Evolutionary conservation across 2,113 vertebrate genomes (phyloP).

Genomic region (Peromyscus leucopus): DNA sequence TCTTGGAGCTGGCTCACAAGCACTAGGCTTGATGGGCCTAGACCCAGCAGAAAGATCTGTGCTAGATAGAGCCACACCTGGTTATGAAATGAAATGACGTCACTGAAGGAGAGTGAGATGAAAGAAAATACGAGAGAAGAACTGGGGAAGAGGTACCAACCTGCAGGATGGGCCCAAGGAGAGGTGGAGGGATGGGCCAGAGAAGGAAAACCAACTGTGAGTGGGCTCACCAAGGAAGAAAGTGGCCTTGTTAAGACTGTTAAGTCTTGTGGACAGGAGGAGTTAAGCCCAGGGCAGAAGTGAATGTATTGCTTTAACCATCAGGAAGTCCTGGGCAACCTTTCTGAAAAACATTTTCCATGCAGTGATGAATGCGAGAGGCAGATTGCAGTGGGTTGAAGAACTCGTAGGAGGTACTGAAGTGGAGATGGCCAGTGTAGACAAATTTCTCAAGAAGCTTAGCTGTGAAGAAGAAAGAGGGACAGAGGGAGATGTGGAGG

Average conservation of each 20-base stretch:
- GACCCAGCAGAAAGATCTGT: neutral
- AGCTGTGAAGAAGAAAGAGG: conserved; percentile 74
- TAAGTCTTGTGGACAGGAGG: conserved; percentile 44
- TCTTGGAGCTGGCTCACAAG: neutral
- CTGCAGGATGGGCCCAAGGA: conserved; percentile 36
- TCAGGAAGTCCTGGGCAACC: conserved; percentile 69
- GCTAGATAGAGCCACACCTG: conserved; percentile 3
- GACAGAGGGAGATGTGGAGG: conserved; percentile 77
- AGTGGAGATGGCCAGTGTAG: conserved; percentile 78
- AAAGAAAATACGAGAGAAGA: conserved; percentile 57
- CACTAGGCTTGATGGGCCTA: too few relatives aligned
- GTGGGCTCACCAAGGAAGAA: conserved; percentile 56
- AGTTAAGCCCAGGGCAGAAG: conserved; percentile 58
- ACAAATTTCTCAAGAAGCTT: conserved; percentile 77
- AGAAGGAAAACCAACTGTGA: conserved; percentile 66
- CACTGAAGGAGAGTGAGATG: conserved; percentile 19
- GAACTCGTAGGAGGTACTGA: conserved; percentile 78
- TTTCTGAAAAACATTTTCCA: conserved; percentile 65
- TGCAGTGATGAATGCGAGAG: conserved; percentile 64
- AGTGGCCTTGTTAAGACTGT: conserved; percentile 45
- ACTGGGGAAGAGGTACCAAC: conserved; percentile 33
- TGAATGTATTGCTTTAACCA: conserved; percentile 70
- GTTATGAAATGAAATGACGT: conserved; percentile 25
- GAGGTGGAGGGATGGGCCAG: conserved; percentile 13
- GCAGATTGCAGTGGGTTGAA: conserved; percentile 80